Base-by-base conservation (phyloP, 1,140 invertebrate species). In the Pogonus chalceus region DNA sequence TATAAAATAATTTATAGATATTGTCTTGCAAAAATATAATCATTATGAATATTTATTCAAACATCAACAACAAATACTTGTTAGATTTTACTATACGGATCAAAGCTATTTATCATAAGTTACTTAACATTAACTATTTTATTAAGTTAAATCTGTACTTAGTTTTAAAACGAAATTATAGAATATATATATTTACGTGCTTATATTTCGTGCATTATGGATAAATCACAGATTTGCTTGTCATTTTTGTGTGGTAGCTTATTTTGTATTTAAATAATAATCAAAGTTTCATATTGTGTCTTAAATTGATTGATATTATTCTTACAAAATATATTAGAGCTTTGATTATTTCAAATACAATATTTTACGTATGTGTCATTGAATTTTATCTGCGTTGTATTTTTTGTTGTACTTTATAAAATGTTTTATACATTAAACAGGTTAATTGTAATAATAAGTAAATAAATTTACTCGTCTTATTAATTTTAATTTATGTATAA, bases 361-460 rank as follows among this genome's bases (percentile, higher is more conserved):
- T 43, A 43, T 31, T 31, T 43, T 43, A 43, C 18, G 18, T 43
- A 43, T 43, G 37, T 43, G 37, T 43, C 37, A 43, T 43, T 7
- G 18, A 43, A 43, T 43, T 43, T 43, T 43, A 43, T 43, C 18
- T 43, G 37, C 37, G 37, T 43, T 43, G 37, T 43, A 43, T 43
- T 43, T 43, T 43, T 43, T 43, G 37, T 43, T 43, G 37, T 43
- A 43, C 37, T 43, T 43, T 43, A 43, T 43, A 43, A 43, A 43
- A 43, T 43, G 37, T 43, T 43, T 43, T 43, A 43, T 43, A 43
- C 37, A 43, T 43, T 43, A 43, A 43, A 43, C 9, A 10, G 37
- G 37, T 16, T 43, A 43, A 16, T 18, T 43, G 37, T 43, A 43
- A 43, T 43, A 10, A 43, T 43, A 43, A 16, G 37, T 43, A 18